Conservation (phyloP, 1,140 invertebrate genomes). For the Zaprionus kolodkinae region DNA sequence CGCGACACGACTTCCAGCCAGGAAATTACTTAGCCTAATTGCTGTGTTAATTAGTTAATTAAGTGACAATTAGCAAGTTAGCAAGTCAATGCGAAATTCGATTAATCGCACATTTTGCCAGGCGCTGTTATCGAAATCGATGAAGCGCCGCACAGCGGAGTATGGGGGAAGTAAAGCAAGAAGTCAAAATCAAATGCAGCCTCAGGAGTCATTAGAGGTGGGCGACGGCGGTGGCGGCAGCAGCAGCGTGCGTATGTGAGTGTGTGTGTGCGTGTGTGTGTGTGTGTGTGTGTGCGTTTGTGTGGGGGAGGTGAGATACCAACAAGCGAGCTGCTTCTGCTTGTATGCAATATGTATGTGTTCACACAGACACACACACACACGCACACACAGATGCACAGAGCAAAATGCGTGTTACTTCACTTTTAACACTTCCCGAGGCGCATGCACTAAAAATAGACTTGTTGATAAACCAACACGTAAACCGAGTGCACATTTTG, state of each 20-base stretch:
- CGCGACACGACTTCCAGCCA: neutral
- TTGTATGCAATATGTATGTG: neutral
- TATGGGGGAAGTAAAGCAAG: neutral
- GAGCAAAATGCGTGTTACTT: constrained; percentile 29
- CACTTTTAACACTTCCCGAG: constrained; percentile 48
- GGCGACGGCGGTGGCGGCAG: neutral
- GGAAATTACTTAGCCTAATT: constrained; percentile 5
- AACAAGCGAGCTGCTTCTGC: constrained; percentile 1
- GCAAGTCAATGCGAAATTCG: neutral
- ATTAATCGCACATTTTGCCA: constrained; percentile 21
- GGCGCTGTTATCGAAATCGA: constrained; percentile 18
- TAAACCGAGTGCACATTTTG: constrained; percentile 49
- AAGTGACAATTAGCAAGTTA: constrained; percentile 5
- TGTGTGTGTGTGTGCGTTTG: neutral
- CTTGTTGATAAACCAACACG: constrained; percentile 73
- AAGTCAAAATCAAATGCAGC: constrained; percentile 39
- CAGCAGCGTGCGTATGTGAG: neutral
- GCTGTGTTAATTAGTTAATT: constrained; percentile 6
- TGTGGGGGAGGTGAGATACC: constrained; percentile 4
- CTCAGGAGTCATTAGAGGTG: constrained; percentile 23
- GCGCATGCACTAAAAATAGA: constrained; percentile 72
- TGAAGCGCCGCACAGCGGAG: constrained; percentile 2
- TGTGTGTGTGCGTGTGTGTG: neutral
- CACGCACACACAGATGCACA: neutral
- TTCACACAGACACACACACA: neutral